Base-by-base conservation (phyloP, 1,140 invertebrate genomes). In the Physella acuta region DNA sequence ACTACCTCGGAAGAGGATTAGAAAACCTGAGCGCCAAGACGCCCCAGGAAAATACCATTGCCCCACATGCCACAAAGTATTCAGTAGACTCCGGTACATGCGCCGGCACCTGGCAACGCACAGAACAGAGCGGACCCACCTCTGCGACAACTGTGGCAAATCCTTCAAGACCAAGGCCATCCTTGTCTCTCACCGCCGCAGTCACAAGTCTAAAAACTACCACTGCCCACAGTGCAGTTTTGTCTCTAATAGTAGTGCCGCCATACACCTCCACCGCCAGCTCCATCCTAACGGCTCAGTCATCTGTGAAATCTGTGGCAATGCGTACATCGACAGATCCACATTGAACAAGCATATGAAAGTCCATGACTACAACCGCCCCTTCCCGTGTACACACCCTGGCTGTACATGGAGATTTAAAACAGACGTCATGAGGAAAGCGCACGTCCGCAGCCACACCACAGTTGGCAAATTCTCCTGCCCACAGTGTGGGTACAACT, bases 371-470 rank as follows among this genome's bases (percentile, higher is more conserved):
- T 52, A 66, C 3, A 74, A 53, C 44, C 74, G 81, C 16, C 81
- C 82, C 5, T 83, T 74, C 67, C 73, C 77, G 0, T 84, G 82
- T 56, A 74, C 71, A 11, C 78, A 76, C 37, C 75, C 76, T 20
- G 81, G 78, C 0, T 83, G 81, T 68, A 82, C 81, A 0, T 84
- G 80, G 81, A 39, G 81, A 24, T 84, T 84, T 62, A 76, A 79
- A n/a, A 79, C 77, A 1, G 78, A 83, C 51, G 71, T 77, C 0
- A 82, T 83, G 80, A 79, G 79, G 62, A 58, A 73, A 34, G 82
- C 78, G n/a, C 82, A 84, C 71, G 67, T 79, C 26, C 59, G 73
- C 14, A 74, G 75, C 14, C 82, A 84, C 73, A 76, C 75, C 14
- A 76, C 73, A 3, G 69, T 74, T 52, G 76, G 78, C 1, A 77